Percentiles rank a stretch among this genome's conserved stretches.
These are phyloP conservation scores for Ernsta delagoae DNA, from an alignment of 2,888 invertebrate species.

Conservation along the genomic window DNA sequence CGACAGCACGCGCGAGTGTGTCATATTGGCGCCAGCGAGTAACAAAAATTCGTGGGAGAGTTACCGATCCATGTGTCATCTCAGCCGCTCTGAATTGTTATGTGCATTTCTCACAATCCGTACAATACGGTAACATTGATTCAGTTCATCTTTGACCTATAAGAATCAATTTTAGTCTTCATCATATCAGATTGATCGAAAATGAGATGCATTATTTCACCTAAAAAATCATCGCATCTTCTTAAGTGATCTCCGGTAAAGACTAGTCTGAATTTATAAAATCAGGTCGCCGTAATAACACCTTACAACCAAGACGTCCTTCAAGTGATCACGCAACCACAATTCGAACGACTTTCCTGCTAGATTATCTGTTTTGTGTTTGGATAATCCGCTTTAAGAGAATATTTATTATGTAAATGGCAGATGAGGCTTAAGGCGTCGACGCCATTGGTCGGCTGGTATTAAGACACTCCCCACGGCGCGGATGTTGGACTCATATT, in stretches of 20 bases:
- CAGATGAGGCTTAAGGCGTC: neutral
- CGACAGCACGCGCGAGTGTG: constrained; percentile 10
- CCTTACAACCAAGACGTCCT: constrained; percentile 13
- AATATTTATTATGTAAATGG: neutral
- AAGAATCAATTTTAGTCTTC: no score
- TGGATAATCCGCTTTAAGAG: constrained; percentile 13
- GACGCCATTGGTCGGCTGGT: constrained; percentile 24
- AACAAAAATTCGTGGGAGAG: constrained; percentile 47
- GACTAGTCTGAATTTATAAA: no score
- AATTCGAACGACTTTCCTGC: constrained; percentile 22
- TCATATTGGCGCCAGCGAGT: constrained; percentile 40
- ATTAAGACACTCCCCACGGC: constrained; percentile 23
- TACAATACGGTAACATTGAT: neutral
- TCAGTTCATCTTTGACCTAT: no score
- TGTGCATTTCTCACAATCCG: constrained; percentile 3
- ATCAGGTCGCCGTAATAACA: no score
- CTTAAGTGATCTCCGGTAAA: no score
- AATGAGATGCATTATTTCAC: no score
- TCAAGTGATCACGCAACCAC: constrained; percentile 1
- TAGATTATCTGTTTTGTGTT: constrained; percentile 1
- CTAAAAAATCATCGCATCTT: no score
- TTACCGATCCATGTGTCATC: constrained; percentile 43
- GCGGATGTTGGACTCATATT: constrained; percentile 9
- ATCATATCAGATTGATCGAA: no score
- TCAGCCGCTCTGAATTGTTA: constrained; percentile 5